These are phyloP conservation scores for Papilio protenor DNA, from an alignment of 2,888 invertebrate species.

Conservation along the genomic window DNA sequence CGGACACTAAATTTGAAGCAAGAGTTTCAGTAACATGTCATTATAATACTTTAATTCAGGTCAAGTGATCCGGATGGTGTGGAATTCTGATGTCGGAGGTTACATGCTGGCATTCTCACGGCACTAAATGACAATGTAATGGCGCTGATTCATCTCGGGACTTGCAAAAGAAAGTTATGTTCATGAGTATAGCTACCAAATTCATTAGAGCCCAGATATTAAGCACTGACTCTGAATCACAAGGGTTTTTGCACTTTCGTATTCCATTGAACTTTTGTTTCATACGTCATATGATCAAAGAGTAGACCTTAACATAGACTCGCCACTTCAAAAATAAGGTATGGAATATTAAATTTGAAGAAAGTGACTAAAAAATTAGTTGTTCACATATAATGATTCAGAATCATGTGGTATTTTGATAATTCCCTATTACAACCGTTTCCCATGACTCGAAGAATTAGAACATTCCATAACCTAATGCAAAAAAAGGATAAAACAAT, in stretches of 20 bases:
- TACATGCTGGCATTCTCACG: constrained; percentile 57
- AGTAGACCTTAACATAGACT: background rate
- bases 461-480: background rate
- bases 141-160: constrained; percentile 52
- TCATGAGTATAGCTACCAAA: constrained; percentile 24
- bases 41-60: constrained; percentile 51
- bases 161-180: constrained; percentile 47
- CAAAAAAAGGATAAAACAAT: background rate
- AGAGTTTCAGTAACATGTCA: constrained; percentile 45
- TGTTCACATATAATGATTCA: background rate
- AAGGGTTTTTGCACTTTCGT: constrained; percentile 33
- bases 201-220: constrained; percentile 39
- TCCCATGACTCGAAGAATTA: background rate
- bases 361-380: background rate
- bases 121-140: constrained; percentile 53
- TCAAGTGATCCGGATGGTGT: constrained; percentile 60
- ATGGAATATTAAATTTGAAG: background rate
- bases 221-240: constrained; percentile 32
- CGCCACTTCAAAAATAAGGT: background rate
- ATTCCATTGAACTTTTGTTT: constrained; percentile 21
- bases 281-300: background rate
- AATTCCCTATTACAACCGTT: background rate
- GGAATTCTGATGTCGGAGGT: constrained; percentile 59
- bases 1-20: constrained; percentile 11
- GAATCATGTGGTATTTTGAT: background rate